phyloP scores from a whole-genome alignment of 2,888 invertebrate species.

The Hyppa rectilinea region DNA sequence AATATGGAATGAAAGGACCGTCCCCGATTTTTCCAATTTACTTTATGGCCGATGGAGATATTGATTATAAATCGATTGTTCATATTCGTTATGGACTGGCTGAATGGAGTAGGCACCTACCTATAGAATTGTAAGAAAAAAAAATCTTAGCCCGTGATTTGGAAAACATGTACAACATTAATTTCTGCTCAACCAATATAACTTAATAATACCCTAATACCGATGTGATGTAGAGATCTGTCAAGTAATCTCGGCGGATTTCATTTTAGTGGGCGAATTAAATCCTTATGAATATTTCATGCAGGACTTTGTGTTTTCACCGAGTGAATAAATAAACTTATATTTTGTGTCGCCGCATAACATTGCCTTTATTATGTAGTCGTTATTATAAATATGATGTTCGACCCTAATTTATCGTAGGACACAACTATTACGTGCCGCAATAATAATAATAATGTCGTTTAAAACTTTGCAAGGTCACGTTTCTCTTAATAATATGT shows the following conservation, averaged over 20 bases:
- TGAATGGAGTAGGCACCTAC: constrained; percentile 12
- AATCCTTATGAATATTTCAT: constrained; percentile 79
- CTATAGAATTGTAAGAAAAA: constrained; percentile 31
- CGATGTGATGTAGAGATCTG: constrained; percentile 66
- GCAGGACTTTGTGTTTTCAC: constrained; percentile 68
- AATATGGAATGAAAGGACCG: constrained; percentile 52
- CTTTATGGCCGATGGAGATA: constrained; percentile 47
- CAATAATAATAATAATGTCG: constrained; percentile 3
- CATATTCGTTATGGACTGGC: constrained; percentile 28
- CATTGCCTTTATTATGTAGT: constrained; percentile 46
- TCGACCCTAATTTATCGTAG: constrained; percentile 41
- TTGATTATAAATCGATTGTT: constrained; percentile 54
- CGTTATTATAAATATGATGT: constrained; percentile 45
- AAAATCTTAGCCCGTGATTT: constrained; percentile 26
- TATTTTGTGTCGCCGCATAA: constrained; percentile 57
- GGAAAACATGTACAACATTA: constrained; percentile 35
- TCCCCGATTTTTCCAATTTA: constrained; percentile 52
- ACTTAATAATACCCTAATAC: constrained; percentile 65
- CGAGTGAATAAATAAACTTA: constrained; percentile 65
- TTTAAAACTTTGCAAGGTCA: constrained; percentile 18
- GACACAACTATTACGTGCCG: constrained; percentile 12
- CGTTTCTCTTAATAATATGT: not conserved
- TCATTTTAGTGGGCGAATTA: constrained; percentile 76
- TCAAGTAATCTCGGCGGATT: constrained; percentile 76
- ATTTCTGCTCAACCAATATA: constrained; percentile 55